Base-by-base conservation (phyloP, 92 coral and sea anemone species). In the Porites evermanni region DNA sequence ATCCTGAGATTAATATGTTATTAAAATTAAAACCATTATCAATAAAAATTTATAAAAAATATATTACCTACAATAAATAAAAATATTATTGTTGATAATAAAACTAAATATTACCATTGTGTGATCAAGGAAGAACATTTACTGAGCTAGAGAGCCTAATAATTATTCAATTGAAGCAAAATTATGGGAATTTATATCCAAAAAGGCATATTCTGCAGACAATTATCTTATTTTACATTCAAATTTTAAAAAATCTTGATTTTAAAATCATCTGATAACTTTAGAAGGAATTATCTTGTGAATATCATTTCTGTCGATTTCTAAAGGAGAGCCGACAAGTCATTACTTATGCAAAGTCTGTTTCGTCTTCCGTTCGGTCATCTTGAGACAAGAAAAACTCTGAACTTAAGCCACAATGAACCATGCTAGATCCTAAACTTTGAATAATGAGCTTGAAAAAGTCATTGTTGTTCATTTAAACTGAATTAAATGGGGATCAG, bases 321-420 rank as follows among this genome's bases (percentile, higher is more conserved):
- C 78, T 3, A 6, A 67, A 68, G 38, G 86, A 18, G 64, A 79
- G 12, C 59, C 17, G 12, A 23, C 12, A 14, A 74, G 13, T 21
- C 86, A 81, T 81, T 81, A 81, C 86, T 70, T 81, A 81, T 81
- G 86, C 86, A 81, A 81, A 81, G 56, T 60, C 24, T 58, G 78
- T 59, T 64, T 70, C 77, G 53, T 53, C 26, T 70, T 17, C 78
- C 54, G n/a, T 80, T 69, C 10, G 16, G 61, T 56, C n/a, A n/a
- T 10, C 70, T 18, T 68, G 56, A 59, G 32, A 75, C 65, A 44
- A 19, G 67, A 4, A 81, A 54, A 53, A 72, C 18, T 80, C 10
- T n/a, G 56, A 80, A 70, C 77, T 64, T 51, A 60, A 11, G 58
- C 6, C 13, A 70, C 59, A 81, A 54, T 50, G 13, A 70, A 24